Conservation (phyloP, 2,113 vertebrate genomes). For the Anhinga anhinga region DNA sequence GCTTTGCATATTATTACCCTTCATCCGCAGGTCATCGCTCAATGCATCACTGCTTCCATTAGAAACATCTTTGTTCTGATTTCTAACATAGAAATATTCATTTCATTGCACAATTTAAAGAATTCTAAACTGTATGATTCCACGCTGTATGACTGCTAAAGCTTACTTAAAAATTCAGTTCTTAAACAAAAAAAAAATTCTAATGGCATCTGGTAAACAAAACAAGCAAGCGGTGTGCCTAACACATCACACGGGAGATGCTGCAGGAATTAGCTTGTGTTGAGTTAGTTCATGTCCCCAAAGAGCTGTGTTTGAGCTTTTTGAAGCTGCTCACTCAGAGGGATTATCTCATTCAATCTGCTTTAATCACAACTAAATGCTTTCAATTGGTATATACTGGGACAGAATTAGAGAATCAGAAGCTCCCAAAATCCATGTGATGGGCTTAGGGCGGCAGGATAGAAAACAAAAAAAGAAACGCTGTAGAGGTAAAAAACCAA, state of each 20-base stretch:
- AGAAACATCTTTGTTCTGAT: background rate
- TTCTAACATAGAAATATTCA: background rate
- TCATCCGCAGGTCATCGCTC: background rate
- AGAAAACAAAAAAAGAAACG: background rate
- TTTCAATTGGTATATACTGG: constrained; percentile 79
- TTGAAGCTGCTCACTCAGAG: constrained; percentile 83
- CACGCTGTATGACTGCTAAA: background rate
- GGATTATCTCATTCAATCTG: constrained; percentile 90
- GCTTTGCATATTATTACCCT: constrained; percentile 36
- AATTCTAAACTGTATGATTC: background rate
- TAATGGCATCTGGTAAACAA: constrained; percentile 21
- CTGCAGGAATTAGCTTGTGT: constrained; percentile 73
- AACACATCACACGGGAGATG: constrained; percentile 55
- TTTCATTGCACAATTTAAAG: background rate
- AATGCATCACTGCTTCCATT: background rate
- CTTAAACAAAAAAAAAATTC: background rate
- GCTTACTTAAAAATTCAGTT: background rate
- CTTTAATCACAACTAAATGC: constrained; percentile 89
- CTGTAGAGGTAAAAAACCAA: background rate
- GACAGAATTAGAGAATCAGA: constrained; percentile 72
- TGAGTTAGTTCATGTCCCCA: constrained; percentile 73
- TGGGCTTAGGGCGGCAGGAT: background rate
- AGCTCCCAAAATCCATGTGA: constrained; percentile 65
- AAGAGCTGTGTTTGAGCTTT: constrained; percentile 77
- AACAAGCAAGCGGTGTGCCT: background rate